phyloP scores from a whole-genome alignment of 2,888 invertebrate species.

The Bruchidius siliquastri region DNA sequence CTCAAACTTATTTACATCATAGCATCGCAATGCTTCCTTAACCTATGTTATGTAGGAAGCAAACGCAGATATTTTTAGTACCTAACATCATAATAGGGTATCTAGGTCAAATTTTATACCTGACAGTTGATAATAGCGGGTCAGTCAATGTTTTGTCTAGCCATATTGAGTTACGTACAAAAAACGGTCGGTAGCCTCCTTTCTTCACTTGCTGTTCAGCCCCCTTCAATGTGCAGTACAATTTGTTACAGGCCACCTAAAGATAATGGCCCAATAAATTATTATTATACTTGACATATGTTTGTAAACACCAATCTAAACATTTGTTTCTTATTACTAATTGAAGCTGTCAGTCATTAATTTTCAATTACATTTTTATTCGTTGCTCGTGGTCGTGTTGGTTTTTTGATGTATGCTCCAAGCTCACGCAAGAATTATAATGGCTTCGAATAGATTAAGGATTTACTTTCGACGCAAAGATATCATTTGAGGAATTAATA shows the following conservation, averaged over 20 bases:
- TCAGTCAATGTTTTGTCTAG: background rate
- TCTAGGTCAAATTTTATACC: no score
- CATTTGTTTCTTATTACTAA: background rate
- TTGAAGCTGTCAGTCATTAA: background rate
- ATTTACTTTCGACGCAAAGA: no score
- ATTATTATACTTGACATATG: background rate
- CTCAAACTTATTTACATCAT: no score
- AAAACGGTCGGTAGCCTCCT: background rate
- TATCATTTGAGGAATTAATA: no score
- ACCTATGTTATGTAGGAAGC: no score
- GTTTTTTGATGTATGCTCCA: background rate
- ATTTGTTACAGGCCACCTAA: background rate
- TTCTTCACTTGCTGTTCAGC: background rate
- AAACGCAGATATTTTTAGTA: no score
- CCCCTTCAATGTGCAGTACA: background rate
- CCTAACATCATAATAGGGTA: no score
- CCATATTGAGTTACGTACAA: background rate
- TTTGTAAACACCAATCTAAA: background rate
- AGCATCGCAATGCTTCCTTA: no score
- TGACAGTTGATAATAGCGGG: background rate
- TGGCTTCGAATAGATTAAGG: background rate
- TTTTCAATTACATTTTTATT: background rate
- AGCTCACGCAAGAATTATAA: background rate
- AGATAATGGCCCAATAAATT: background rate
- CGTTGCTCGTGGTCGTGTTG: background rate